Evolutionary conservation across 2,113 vertebrate species (phyloP).

Genomic region (Leiothrix lutea): DNA sequence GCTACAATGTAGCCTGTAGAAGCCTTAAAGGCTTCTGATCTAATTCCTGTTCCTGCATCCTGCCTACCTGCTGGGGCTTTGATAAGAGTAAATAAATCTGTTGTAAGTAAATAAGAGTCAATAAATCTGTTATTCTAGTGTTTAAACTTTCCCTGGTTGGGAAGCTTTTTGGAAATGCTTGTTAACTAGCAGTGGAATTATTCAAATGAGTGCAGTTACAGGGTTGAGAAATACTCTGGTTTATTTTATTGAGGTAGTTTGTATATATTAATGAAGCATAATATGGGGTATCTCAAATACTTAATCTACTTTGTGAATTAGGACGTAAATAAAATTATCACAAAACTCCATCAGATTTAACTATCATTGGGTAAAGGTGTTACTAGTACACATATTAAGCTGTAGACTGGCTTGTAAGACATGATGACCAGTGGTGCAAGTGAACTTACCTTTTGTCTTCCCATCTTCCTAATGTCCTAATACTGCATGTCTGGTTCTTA

Average conservation of each 20-base stretch:
- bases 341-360: not conserved
- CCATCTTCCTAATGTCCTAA: not conserved
- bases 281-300: not conserved
- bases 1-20: not conserved
- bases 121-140: not conserved
- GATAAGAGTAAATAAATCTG: not conserved
- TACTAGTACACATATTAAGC: fast-evolving
- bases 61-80: not conserved
- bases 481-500: not conserved
- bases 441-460: not conserved
- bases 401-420: not conserved
- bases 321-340: not conserved
- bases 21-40: not conserved
- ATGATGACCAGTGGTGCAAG: not conserved
- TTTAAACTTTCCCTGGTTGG: not conserved
- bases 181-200: not conserved
- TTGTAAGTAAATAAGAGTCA: too few relatives aligned
- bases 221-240: not conserved
- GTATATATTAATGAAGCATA: not conserved
- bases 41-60: not conserved
- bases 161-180: not conserved
- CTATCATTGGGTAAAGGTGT: not conserved
- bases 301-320: not conserved
- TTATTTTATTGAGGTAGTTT: not conserved
- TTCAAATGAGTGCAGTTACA: not conserved